Conservation (phyloP, 2,797 vertebrate genomes). For the Alca torda region DNA sequence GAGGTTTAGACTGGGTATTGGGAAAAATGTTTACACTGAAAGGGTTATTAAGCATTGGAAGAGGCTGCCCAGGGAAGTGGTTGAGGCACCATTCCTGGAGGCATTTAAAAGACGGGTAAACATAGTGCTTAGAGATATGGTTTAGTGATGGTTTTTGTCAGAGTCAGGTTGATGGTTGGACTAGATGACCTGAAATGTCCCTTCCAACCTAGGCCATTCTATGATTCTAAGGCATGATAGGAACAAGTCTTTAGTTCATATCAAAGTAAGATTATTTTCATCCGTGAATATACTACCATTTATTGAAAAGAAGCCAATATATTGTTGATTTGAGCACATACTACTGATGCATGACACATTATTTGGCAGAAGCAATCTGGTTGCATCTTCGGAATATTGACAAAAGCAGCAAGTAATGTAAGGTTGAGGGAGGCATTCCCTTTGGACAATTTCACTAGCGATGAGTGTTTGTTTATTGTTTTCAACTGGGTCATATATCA, state of each 20-base stretch:
- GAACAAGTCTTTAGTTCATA: not conserved
- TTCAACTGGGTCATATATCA: not conserved
- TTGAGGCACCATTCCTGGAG: too few relatives aligned
- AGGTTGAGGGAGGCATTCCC: not conserved
- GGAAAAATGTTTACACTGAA: too few relatives aligned
- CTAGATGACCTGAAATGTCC: too few relatives aligned
- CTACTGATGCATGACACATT: not conserved
- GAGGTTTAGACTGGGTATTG: too few relatives aligned
- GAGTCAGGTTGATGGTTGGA: too few relatives aligned
- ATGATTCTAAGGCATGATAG: not conserved
- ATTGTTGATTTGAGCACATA: not conserved
- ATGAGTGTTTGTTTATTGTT: fast-evolving
- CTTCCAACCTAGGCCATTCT: too few relatives aligned
- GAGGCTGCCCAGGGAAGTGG: too few relatives aligned
- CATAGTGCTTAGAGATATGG: too few relatives aligned
- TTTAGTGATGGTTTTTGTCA: too few relatives aligned
- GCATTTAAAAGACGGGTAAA: too few relatives aligned
- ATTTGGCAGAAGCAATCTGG: not conserved
- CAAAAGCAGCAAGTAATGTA: not conserved
- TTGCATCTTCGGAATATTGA: not conserved
- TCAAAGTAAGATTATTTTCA: not conserved
- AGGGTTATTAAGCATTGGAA: too few relatives aligned
- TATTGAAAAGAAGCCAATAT: not conserved
- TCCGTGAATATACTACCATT: not conserved
- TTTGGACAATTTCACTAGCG: not conserved